phyloP scores from a whole-genome alignment of 2,888 invertebrate species.

The Altica lythri region DNA sequence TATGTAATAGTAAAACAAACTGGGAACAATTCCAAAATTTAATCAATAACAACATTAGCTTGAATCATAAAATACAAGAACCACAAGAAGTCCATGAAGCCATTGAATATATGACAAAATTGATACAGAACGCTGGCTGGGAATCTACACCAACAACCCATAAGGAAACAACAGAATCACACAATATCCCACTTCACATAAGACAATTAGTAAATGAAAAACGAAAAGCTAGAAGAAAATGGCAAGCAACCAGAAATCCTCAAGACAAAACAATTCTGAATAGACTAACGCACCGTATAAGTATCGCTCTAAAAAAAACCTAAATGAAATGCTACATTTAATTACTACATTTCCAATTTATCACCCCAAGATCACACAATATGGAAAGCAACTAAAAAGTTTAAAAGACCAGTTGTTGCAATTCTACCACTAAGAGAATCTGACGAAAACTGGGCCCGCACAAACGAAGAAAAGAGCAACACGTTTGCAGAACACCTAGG shows the following conservation, averaged over 20 bases:
- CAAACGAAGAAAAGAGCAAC: constrained; percentile 15
- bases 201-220: neutral
- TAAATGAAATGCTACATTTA: constrained; percentile 1
- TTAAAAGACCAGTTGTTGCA: constrained; percentile 6
- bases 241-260: neutral
- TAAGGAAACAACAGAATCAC: neutral
- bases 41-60: neutral
- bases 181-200: neutral
- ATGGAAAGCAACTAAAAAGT: constrained; percentile 21
- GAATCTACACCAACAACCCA: neutral
- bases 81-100: neutral
- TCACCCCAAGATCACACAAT: neutral
- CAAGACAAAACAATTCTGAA: constrained; percentile 6
- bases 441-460: constrained; percentile 14
- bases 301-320: neutral
- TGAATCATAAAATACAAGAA: neutral
- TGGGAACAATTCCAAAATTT: constrained; percentile 8
- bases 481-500: constrained; percentile 17
- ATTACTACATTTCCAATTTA: neutral
- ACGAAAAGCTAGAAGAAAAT: neutral
- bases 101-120: neutral
- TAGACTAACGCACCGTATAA: constrained; percentile 6
- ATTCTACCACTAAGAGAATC: constrained; percentile 17
- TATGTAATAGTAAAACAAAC: neutral
- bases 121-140: neutral